These are phyloP conservation scores for Oryzias melastigma DNA, from an alignment of 2,113 vertebrate species.

Conservation along the genomic window DNA sequence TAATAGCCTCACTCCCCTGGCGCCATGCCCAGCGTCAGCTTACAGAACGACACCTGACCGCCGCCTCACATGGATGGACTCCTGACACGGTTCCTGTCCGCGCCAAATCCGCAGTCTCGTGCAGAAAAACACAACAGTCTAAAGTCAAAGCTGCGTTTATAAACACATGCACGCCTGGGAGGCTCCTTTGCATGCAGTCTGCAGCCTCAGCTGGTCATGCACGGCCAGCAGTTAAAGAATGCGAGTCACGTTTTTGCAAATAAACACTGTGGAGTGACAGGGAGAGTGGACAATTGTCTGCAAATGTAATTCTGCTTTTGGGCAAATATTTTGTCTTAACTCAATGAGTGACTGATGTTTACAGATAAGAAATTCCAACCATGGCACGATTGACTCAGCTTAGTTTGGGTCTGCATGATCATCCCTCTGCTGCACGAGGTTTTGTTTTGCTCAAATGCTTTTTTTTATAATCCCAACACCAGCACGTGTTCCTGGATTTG, in stretches of 20 bases:
- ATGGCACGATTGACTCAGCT: not conserved
- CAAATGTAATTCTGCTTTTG: not conserved
- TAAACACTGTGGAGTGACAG: not conserved
- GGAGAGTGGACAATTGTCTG: not conserved
- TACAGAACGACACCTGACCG: conserved; percentile 78
- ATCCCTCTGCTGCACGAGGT: conserved; percentile 36
- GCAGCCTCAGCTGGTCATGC: conserved; percentile 13
- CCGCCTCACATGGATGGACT: conserved; percentile 78
- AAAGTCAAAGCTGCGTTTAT: conserved; percentile 50
- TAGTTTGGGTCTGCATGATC: not conserved
- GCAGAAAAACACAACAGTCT: conserved; percentile 47
- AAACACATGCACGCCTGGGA: conserved; percentile 34
- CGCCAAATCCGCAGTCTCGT: conserved; percentile 72
- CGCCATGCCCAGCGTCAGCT: conserved; percentile 65
- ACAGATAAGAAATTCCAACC: not conserved
- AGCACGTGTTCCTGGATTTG: conserved; percentile 72
- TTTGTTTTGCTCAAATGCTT: conserved; percentile 58
- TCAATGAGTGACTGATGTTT: not conserved
- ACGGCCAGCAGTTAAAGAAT: conserved; percentile 17
- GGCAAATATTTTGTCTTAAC: not conserved
- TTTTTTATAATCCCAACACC: conserved; percentile 60
- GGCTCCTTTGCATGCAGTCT: conserved; percentile 19
- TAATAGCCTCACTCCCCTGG: conserved; percentile 75
- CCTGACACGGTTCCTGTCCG: conserved; percentile 70
- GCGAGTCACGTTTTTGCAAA: conserved; percentile 59